Percentiles rank a stretch among this genome's conserved stretches.
phyloP scores from a whole-genome alignment of 2,797 vertebrate species.

The Varecia variegata region DNA sequence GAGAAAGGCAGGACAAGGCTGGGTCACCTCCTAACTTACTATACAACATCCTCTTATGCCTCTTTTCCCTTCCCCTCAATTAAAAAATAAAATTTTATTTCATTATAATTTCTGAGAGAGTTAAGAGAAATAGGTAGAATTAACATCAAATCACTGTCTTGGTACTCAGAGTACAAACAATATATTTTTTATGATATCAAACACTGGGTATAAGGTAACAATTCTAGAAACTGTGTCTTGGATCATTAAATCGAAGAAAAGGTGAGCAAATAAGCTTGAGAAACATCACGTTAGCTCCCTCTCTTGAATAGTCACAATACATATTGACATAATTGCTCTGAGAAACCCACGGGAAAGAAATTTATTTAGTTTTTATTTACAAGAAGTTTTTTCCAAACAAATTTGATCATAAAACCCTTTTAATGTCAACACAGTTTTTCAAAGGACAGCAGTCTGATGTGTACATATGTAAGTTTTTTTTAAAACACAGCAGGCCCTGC shows the following conservation, averaged over 20 bases:
- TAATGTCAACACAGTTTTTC: not conserved
- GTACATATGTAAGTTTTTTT: not conserved
- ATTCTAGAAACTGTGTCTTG: not conserved
- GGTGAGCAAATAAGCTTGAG: not conserved
- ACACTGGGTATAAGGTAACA: not conserved
- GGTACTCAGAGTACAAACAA: not conserved
- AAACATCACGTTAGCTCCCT: not conserved
- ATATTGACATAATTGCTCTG: not conserved
- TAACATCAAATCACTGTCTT: not conserved
- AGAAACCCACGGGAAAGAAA: conserved; percentile 2
- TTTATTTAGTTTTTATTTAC: not conserved
- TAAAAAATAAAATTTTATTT: not conserved
- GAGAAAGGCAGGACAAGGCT: not conserved
- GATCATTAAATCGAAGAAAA: not conserved
- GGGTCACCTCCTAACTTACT: not conserved
- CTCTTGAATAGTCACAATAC: not conserved
- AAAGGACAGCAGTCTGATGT: not conserved
- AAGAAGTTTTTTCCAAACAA: not conserved
- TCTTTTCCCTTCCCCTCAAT: not conserved
- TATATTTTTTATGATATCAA: not conserved
- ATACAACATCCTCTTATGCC: not conserved
- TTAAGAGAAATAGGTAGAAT: not conserved
- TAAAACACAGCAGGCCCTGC: not conserved
- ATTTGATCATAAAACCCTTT: not conserved
- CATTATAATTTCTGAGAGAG: not conserved